Conservation (phyloP, 2,113 vertebrate genomes). For the Pelobates fuscus region DNA sequence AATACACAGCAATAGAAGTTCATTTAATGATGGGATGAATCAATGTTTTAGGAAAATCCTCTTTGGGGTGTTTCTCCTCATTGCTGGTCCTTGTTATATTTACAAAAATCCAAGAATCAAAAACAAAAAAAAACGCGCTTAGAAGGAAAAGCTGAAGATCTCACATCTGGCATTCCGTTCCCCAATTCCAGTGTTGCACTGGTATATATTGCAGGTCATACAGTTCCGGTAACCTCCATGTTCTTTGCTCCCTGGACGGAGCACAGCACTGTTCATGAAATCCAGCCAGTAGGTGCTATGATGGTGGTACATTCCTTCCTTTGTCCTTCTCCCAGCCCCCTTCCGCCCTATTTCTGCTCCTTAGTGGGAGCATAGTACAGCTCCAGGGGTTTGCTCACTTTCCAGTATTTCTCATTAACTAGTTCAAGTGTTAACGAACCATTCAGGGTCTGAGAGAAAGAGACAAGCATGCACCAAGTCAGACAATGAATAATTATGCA, state of each 20-base stretch:
- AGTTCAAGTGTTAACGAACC: constrained; percentile 85
- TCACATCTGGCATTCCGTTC: too few species aligned
- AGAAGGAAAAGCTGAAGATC: too few species aligned
- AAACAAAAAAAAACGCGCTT: too few species aligned
- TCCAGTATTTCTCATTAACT: constrained; percentile 91
- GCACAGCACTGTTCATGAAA: too few species aligned
- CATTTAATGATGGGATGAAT: too few species aligned
- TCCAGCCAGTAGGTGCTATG: neutral
- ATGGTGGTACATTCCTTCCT: neutral
- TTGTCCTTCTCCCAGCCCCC: neutral
- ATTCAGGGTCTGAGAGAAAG: constrained; percentile 75
- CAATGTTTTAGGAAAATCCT: too few species aligned
- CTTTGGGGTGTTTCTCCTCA: too few species aligned
- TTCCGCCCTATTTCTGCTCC: constrained; percentile 67
- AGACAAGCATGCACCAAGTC: neutral
- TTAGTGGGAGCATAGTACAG: constrained; percentile 85
- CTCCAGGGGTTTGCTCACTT: constrained; percentile 81
- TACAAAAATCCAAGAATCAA: too few species aligned
- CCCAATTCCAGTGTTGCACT: too few species aligned
- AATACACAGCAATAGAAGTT: too few species aligned
- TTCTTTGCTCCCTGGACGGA: too few species aligned
- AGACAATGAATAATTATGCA: neutral
- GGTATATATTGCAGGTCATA: neutral
- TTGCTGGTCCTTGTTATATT: too few species aligned
- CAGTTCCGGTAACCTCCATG: neutral